Evolutionary conservation across 2,888 invertebrate species (phyloP), one percentile per base, ranked within the genome.

Genomic region (Saturnia japonica): DNA sequence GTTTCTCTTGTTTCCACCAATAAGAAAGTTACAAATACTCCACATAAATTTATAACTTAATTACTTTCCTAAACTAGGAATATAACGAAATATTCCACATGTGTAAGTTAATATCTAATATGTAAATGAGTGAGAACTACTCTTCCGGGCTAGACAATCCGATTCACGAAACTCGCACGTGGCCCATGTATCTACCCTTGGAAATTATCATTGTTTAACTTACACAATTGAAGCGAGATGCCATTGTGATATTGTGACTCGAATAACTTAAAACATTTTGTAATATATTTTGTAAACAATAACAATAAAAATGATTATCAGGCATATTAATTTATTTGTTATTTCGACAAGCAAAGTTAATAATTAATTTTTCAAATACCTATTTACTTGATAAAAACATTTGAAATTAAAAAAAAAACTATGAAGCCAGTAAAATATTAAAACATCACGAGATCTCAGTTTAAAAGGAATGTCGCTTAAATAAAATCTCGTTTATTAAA

Each of bases 81-180:
- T n/a, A 64, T 60, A 34, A 62, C 34, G 19, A 8, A 40, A 40
- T 64, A 40, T n/a, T 64, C 64, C 9, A 19, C 34, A n/a, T 19
- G 28, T 68, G 69, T 79, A 80, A 80, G 82, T 84, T 82, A 82
- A 83, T 81, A 83, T 86, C 82, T 83, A 85, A 88, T 91, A 92
- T 92, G 91, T 85, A 91, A 89, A 92, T 93, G 88, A 90, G 90
- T 85, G 82, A 85, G 86, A 54, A 54, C 88, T 89, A 88, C 88
- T 87, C 85, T 88, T 88, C 85, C 82, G 82, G 82, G 74, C 89
- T 85, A 87, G 81, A 79, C 82, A 83, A 84, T 86, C 82, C 86
- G 81, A 84, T 85, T 83, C 86, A 85, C 80, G 80, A 84, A 85
- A 85, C 85, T 84, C 40, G 64, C 85, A 88, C 86, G 86, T 85